Evolutionary conservation across 2,113 vertebrate species (phyloP).

Genomic region (Colossoma macropomum): DNA sequence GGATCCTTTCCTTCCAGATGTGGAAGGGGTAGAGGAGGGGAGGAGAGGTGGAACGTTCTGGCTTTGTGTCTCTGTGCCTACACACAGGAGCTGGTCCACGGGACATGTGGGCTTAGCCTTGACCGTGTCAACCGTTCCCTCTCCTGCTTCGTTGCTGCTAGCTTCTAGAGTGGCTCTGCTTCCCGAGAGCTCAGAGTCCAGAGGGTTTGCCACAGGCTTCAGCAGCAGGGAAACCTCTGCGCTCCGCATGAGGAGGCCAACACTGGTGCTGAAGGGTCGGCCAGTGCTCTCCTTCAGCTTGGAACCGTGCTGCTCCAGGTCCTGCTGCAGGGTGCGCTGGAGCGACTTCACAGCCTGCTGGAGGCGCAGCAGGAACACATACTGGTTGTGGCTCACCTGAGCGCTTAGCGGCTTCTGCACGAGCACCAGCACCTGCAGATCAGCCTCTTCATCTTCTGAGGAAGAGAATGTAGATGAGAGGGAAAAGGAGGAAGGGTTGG

Average conservation of each 20-base stretch:
- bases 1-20: conserved; percentile 56
- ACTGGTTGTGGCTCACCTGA: conserved; percentile 96
- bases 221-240: conserved; percentile 92
- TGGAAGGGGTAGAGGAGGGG: conserved; percentile 64
- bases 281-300: conserved; percentile 69
- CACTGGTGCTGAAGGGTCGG: conserved; percentile 80
- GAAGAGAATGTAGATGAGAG: conserved; percentile 52
- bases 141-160: conserved; percentile 48
- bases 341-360: conserved; percentile 90
- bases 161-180: conserved; percentile 78
- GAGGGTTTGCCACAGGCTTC: conserved; percentile 83
- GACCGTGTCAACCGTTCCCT: conserved; percentile 25
- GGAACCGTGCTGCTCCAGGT: conserved; percentile 85
- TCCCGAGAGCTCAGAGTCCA: conserved; percentile 82
- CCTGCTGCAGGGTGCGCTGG: conserved; percentile 88
- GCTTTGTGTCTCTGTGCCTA: conserved; percentile 72
- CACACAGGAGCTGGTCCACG: conserved; percentile 85
- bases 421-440: conserved; percentile 88
- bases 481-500: conserved; percentile 59
- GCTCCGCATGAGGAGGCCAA: conserved; percentile 90
- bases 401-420: conserved; percentile 89
- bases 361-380: conserved; percentile 88
- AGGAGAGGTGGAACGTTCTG: conserved; percentile 75
- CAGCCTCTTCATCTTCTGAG: conserved; percentile 75
- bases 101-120: conserved; percentile 54